Evolutionary conservation across 2,113 vertebrate species (phyloP).

Genomic region (Aphyosemion australe): DNA sequence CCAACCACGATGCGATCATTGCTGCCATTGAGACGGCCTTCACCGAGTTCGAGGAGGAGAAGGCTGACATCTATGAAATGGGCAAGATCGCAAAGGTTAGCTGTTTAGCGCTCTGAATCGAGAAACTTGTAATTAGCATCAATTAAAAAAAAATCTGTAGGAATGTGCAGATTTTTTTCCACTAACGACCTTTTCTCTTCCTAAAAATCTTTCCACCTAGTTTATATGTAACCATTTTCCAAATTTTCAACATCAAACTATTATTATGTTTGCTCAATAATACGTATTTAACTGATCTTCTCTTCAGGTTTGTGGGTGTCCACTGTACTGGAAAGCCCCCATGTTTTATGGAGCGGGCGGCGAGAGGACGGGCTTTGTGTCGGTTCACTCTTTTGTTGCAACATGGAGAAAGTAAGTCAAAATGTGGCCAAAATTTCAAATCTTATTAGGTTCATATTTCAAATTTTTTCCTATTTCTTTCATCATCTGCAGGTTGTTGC

Average conservation of each 20-base stretch:
- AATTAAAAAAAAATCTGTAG: too few species aligned
- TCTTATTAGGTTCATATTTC: neutral
- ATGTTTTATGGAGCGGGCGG: conserved; percentile 93
- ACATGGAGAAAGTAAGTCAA: conserved; percentile 93
- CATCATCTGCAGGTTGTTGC: conserved; percentile 82
- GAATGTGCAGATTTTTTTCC: too few species aligned
- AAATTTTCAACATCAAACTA: too few species aligned
- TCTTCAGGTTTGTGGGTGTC: conserved; percentile 89
- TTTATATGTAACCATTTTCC: too few species aligned
- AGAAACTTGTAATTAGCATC: too few species aligned
- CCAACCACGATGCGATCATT: conserved; percentile 87
- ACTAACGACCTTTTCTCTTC: too few species aligned
- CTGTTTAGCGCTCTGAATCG: neutral
- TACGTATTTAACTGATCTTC: conserved; percentile 18
- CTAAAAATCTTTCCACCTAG: too few species aligned
- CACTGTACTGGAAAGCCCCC: conserved; percentile 96
- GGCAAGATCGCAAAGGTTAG: conserved; percentile 95
- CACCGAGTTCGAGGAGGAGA: conserved; percentile 90
- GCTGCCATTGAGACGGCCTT: conserved; percentile 86
- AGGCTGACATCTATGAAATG: conserved; percentile 93
- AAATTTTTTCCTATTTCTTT: neutral
- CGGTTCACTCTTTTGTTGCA: conserved; percentile 90
- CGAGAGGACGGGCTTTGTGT: conserved; percentile 90
- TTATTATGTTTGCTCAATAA: too few species aligned
- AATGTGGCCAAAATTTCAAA: neutral